phyloP scores from a whole-genome alignment of 2,113 vertebrate species.

The Cyphomyrus plagiostoma region DNA sequence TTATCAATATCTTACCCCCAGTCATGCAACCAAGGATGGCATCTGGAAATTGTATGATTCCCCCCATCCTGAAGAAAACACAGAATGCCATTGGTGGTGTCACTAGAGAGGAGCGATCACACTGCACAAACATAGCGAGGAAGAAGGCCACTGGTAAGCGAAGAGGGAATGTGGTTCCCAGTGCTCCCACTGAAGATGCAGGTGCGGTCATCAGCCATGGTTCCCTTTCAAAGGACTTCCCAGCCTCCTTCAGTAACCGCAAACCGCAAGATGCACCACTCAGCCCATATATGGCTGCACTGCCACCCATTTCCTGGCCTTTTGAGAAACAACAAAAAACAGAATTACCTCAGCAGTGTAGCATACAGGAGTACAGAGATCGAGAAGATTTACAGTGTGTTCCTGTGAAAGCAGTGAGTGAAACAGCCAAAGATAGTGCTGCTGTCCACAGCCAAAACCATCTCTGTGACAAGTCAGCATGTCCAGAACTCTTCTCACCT shows the following conservation, averaged over 20 bases:
- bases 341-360: slow-evolving; percentile 24
- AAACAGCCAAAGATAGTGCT: slow-evolving; percentile 31
- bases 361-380: slow-evolving; percentile 21
- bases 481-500: too few relatives aligned
- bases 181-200: slow-evolving; percentile 14
- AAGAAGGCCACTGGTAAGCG: slow-evolving; percentile 13
- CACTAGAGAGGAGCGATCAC: slow-evolving; percentile 1
- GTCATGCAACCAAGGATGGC: slow-evolving; percentile 45
- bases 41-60: slow-evolving; percentile 4
- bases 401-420: not conserved
- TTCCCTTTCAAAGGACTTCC: slow-evolving; percentile 33
- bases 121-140: slow-evolving; percentile 8
- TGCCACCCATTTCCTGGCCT: slow-evolving; percentile 21
- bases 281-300: slow-evolving; percentile 32
- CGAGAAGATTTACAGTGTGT: slow-evolving; percentile 22
- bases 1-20: slow-evolving; percentile 45
- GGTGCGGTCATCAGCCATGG: slow-evolving; percentile 25
- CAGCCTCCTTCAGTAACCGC: slow-evolving; percentile 28
- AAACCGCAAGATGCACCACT: slow-evolving; percentile 28
- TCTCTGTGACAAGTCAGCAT: slow-evolving; percentile 38
- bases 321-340: slow-evolving; percentile 42
- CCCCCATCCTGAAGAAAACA: slow-evolving; percentile 16
- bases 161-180: not conserved
- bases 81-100: slow-evolving; percentile 9
- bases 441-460: slow-evolving; percentile 53